Percentiles rank a stretch among this genome's conserved stretches.
Evolutionary conservation across 2,797 vertebrate genomes (phyloP).

Genomic region (Rachycentron canadum): DNA sequence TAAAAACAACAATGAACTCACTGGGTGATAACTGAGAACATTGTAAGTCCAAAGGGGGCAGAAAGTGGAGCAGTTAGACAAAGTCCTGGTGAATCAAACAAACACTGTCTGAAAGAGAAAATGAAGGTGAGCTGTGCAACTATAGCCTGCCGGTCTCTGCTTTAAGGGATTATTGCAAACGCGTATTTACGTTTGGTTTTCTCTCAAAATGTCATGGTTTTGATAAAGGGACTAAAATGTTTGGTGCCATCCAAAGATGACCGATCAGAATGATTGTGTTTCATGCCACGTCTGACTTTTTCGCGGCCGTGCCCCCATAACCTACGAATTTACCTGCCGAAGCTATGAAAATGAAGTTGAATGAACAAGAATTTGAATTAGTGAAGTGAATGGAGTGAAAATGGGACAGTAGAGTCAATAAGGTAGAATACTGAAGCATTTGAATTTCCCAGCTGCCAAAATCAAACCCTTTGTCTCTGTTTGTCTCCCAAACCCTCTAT

Average conservation of each 20-base stretch:
- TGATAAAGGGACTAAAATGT: neutral
- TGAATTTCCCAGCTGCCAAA: conserved; percentile 29
- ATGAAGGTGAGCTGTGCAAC: neutral
- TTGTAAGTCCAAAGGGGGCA: neutral
- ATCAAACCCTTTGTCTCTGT: conserved; percentile 43
- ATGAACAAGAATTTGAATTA: no score
- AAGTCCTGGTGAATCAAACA: neutral
- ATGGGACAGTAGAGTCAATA: neutral
- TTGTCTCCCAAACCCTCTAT: conserved; percentile 28
- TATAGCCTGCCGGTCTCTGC: no score
- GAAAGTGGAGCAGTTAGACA: neutral
- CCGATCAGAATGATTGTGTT: no score
- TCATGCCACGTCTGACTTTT: no score
- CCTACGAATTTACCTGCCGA: no score
- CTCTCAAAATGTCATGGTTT: neutral
- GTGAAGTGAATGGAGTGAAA: no score
- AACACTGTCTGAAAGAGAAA: neutral
- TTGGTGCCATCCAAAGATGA: neutral
- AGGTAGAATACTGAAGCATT: conserved; percentile 4
- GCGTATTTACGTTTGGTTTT: neutral
- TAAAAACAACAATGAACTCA: no score
- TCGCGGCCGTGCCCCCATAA: no score
- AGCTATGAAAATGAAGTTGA: neutral
- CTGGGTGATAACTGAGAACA: no score
- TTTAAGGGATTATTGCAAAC: neutral